These are phyloP conservation scores for Microctenopoma steveboyesi DNA, from an alignment of 2,797 vertebrate genomes.

Conservation along the genomic window DNA sequence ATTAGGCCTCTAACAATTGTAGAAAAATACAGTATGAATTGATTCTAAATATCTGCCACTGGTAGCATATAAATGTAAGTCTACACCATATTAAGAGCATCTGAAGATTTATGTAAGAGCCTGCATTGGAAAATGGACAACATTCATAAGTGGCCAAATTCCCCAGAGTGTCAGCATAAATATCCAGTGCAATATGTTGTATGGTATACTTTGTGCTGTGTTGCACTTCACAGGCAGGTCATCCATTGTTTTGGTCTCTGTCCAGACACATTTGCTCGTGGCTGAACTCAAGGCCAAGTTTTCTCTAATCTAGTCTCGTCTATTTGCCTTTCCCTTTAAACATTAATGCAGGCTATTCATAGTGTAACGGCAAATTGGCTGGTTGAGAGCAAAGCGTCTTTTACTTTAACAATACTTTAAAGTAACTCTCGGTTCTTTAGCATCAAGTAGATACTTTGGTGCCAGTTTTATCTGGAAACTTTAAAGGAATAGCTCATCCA, in stretches of 20 bases:
- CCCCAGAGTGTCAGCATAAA: constrained; percentile 35
- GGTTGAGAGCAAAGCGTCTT: neutral
- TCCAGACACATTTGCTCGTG: constrained; percentile 21
- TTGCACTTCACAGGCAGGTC: constrained; percentile 7
- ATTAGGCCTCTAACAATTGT: neutral
- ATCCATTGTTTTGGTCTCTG: constrained; percentile 35
- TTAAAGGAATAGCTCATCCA: too few species aligned
- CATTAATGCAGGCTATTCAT: constrained; percentile 10
- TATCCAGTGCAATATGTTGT: constrained; percentile 20
- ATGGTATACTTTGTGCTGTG: neutral
- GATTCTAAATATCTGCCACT: neutral
- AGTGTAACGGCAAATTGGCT: constrained; percentile 25
- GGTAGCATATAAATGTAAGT: constrained; percentile 8
- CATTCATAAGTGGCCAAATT: constrained; percentile 44
- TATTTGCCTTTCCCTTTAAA: constrained; percentile 10
- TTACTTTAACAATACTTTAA: constrained; percentile 9
- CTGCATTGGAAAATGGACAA: constrained; percentile 30
- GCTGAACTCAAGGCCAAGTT: constrained; percentile 4
- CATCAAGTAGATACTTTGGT: too few species aligned
- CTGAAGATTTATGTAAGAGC: constrained; percentile 23
- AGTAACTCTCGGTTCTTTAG: neutral
- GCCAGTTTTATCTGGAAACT: too few species aligned
- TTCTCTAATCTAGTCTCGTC: constrained; percentile 16
- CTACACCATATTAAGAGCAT: constrained; percentile 10
- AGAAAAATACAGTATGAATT: too few species aligned